Evolutionary conservation across 2,888 invertebrate genomes (phyloP).

Genomic region (Agrochola lychnidis): DNA sequence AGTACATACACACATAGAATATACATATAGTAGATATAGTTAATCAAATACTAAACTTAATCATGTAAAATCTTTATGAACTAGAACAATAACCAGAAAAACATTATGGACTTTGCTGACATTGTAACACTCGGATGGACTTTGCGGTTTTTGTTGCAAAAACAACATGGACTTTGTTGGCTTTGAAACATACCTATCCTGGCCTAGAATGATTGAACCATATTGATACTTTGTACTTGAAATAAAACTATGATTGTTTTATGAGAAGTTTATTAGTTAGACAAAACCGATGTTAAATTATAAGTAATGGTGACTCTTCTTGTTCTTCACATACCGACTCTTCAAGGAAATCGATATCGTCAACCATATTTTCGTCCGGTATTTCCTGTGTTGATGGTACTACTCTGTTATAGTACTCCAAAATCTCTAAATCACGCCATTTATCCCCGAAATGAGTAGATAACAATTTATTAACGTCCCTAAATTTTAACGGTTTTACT

Average conservation of each 20-base stretch:
- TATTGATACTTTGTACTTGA: conserved; percentile 16
- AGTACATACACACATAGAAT: too few species aligned
- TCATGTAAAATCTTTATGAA: conserved; percentile 1
- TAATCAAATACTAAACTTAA: conserved; percentile 6
- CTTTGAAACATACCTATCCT: conserved; percentile 26
- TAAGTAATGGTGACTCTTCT: conserved; percentile 43
- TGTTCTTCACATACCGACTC: conserved; percentile 48
- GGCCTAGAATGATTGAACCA: conserved; percentile 18
- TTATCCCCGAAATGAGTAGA: conserved; percentile 37
- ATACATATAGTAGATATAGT: too few species aligned
- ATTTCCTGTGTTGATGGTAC: conserved; percentile 40
- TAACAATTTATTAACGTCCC: conserved; percentile 44
- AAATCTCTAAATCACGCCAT: conserved; percentile 39
- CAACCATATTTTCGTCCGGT: conserved; percentile 26
- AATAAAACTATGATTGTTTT: conserved; percentile 26
- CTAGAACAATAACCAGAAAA: conserved; percentile 12
- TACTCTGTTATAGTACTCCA: conserved; percentile 22
- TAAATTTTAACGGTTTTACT: conserved; percentile 20
- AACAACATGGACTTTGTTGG: conserved; percentile 25
- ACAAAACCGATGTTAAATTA: conserved; percentile 18
- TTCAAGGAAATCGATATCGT: conserved; percentile 36
- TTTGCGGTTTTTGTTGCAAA: conserved; percentile 23
- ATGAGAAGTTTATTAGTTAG: conserved; percentile 10
- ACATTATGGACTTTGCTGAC: neutral
- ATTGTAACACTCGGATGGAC: conserved; percentile 1